Base-by-base conservation (phyloP, 2,113 vertebrate genomes). In the Otis tarda region DNA sequence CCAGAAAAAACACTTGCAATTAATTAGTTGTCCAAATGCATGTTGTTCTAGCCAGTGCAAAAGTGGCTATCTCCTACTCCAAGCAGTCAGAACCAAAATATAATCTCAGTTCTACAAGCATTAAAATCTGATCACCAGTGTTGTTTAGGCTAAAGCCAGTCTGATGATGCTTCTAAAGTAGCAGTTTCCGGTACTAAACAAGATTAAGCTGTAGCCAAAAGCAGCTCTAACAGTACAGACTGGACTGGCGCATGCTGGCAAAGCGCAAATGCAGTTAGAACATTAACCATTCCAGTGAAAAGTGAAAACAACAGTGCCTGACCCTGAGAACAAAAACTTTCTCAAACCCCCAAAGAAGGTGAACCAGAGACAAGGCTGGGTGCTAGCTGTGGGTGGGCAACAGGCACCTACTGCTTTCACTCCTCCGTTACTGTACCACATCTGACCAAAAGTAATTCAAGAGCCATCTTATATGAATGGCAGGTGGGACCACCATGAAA, bases 401-500 rank as follows among this genome's bases (percentile, higher is more conserved):
- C 16, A 59, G 25, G 33, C 53, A 87, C 33, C 86, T 88, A 14
- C 53, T 22, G 81, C 64, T 88, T 85, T 91, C 70, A n/a, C 68
- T 92, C 89, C 75, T 90, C 52, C 56, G 0, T 39, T 67, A 56
- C 37, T 23, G 20, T 10, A 41, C 33, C 83, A 53, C 18, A 37
- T 35, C 14, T 10, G 55, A 97, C 87, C 9, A 14, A 52, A 95
- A 94, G 70, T 39, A 71, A 82, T 73, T 95, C 75, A 82, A 37
- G 75, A 77, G 41, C 37, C 63, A 80, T 61, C 93, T 50, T 89
- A 59, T 11, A 27, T 0, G 1, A 73, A 88, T 84, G 59, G 73
- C 81, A 91, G 86, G 87, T 78, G 83, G 47, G 55, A 87, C 82
- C 95, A 90, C 68, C 53, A 60, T 61, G 43, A 94, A 93, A 90